phyloP scores from a whole-genome alignment of 2,113 vertebrate genomes.

The Rhinolophus sinicus region DNA sequence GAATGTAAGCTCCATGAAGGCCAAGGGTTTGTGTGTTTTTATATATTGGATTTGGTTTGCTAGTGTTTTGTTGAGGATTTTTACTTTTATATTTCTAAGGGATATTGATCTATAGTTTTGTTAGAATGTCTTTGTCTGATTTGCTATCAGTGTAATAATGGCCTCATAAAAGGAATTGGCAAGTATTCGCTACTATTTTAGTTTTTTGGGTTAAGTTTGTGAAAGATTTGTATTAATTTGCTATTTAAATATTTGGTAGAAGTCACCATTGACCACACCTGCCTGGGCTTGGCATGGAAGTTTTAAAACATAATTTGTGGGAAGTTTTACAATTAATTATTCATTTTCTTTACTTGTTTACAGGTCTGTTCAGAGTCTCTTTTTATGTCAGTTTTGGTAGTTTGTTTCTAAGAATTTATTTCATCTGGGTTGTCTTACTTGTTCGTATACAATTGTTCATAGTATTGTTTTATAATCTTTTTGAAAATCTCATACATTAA shows the following conservation, averaged over 20 bases:
- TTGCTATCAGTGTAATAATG: neutral
- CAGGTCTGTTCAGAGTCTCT: neutral
- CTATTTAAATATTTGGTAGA: neutral
- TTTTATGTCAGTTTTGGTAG: neutral
- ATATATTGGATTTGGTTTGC: slow-evolving; percentile 2
- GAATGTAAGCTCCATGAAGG: neutral
- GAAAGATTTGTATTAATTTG: neutral
- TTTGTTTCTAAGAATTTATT: slow-evolving; percentile 16
- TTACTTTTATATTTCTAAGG: neutral
- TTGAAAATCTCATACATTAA: neutral
- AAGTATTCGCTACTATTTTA: neutral
- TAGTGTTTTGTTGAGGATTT: neutral
- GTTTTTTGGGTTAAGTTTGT: neutral
- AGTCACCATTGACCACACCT: neutral
- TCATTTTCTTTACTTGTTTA: neutral
- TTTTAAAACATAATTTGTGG: neutral
- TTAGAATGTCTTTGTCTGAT: neutral
- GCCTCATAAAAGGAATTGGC: neutral
- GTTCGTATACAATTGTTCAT: neutral
- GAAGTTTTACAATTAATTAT: neutral
- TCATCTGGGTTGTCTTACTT: neutral
- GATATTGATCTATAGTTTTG: neutral
- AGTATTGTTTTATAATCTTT: neutral
- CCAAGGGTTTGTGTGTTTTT: neutral
- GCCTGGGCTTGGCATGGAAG: neutral